A percentile compares a stretch with the other conserved stretches of the same genome.
Evolutionary conservation across 2,113 vertebrate genomes (phyloP).

Genomic region (Benthochromis sp.): DNA sequence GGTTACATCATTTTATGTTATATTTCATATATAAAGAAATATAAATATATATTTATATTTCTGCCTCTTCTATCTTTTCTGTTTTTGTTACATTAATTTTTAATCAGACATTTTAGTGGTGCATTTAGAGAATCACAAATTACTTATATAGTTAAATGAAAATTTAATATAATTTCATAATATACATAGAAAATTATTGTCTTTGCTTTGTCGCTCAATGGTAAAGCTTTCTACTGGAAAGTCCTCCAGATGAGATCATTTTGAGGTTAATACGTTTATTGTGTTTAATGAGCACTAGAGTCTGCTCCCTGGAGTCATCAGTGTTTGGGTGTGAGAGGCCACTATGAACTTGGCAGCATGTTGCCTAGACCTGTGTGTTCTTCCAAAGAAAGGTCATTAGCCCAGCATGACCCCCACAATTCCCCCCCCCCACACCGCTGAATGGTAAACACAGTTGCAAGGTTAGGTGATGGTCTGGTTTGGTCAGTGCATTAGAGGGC

Average conservation of each 20-base stretch:
- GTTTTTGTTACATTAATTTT: neutral
- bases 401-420: neutral
- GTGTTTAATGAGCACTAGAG: neutral
- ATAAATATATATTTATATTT: neutral
- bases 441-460: too few species aligned
- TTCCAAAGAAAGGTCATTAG: constrained; percentile 13
- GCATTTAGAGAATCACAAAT: neutral
- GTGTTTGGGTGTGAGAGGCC: neutral
- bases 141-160: neutral
- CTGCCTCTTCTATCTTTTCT: neutral
- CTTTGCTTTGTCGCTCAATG: neutral
- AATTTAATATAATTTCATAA: neutral
- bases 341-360: neutral
- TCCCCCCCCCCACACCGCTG: too few species aligned
- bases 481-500: neutral
- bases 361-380: constrained; percentile 4
- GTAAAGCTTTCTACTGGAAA: neutral
- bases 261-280: neutral
- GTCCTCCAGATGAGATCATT: neutral
- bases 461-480: neutral
- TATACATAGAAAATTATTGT: neutral
- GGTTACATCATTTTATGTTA: neutral
- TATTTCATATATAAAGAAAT: neutral
- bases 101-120: neutral
- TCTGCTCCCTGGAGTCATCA: neutral